Conservation (phyloP, 2,797 vertebrate genomes). For the Hemibagrus guttatus region DNA sequence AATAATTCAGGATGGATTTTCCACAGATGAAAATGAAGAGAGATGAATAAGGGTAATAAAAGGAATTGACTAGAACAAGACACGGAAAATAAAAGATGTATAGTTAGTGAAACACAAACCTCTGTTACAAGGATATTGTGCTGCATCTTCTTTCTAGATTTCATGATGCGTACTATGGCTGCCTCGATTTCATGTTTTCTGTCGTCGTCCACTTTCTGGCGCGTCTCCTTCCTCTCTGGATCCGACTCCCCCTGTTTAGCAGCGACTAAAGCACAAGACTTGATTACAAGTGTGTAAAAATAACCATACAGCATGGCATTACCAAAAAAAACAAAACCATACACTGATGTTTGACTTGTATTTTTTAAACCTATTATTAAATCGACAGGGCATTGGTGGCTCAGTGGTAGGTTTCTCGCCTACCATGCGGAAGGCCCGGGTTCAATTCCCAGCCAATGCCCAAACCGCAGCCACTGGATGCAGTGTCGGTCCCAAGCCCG, state of each 20-base stretch:
- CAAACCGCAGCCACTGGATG: no score
- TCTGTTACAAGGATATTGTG: slow-evolving; percentile 98
- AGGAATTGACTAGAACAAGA: not conserved
- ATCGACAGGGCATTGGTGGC: no score
- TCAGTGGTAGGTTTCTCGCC: no score
- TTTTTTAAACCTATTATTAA: not conserved
- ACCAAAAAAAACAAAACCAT: not conserved
- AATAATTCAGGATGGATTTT: not conserved
- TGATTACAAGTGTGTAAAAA: slow-evolving; percentile 6
- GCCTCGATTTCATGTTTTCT: slow-evolving; percentile 98
- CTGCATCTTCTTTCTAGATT: slow-evolving; percentile 98
- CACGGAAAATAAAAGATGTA: not conserved
- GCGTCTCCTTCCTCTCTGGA: slow-evolving; percentile 95
- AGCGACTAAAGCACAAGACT: slow-evolving; percentile 79
- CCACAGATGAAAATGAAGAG: not conserved
- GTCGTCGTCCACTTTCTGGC: slow-evolving; percentile 98
- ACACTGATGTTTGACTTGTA: not conserved
- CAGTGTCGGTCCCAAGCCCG: no score
- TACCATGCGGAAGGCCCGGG: no score
- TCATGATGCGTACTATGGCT: slow-evolving; percentile 98
- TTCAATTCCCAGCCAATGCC: no score
- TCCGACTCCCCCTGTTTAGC: slow-evolving; percentile 98
- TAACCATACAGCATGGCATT: not conserved
- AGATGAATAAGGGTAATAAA: not conserved
- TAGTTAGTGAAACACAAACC: slow-evolving; percentile 67